Conservation (phyloP, 2,888 invertebrate genomes). For the Idaea straminata region DNA sequence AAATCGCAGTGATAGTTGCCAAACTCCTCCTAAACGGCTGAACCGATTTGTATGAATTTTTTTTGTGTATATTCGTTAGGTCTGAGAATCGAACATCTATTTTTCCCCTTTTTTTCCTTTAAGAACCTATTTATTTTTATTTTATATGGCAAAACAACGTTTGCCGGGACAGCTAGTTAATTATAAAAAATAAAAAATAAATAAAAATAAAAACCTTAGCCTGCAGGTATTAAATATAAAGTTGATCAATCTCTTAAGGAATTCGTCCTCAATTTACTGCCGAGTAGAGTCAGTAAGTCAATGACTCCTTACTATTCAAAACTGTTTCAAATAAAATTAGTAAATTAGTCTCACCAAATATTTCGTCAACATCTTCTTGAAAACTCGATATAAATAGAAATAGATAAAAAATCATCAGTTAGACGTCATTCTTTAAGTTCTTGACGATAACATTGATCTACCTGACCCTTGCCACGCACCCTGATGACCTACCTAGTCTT, state of each 20-base stretch:
- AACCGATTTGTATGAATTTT: no score
- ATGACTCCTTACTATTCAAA: background rate
- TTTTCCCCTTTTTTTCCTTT: no score
- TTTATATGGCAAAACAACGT: no score
- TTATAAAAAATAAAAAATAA: no score
- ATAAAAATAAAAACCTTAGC: no score
- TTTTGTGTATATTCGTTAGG: no score
- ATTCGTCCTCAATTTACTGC: background rate
- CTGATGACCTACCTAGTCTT: conserved; percentile 60
- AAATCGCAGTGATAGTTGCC: no score
- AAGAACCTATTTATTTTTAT: no score
- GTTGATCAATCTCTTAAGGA: background rate
- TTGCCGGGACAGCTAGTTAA: no score
- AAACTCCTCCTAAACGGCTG: no score
- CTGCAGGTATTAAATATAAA: background rate
- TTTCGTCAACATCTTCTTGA: background rate
- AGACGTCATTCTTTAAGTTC: conserved; percentile 52
- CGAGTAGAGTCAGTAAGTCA: background rate
- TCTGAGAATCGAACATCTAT: no score
- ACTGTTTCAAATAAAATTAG: background rate
- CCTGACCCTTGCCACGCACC: conserved; percentile 55
- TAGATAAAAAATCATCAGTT: conserved; percentile 42
- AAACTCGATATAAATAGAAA: background rate
- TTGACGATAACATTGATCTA: conserved; percentile 72
- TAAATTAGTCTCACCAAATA: background rate